phyloP scores from a whole-genome alignment of 1,140 invertebrate genomes.

The Drosophila miranda region DNA sequence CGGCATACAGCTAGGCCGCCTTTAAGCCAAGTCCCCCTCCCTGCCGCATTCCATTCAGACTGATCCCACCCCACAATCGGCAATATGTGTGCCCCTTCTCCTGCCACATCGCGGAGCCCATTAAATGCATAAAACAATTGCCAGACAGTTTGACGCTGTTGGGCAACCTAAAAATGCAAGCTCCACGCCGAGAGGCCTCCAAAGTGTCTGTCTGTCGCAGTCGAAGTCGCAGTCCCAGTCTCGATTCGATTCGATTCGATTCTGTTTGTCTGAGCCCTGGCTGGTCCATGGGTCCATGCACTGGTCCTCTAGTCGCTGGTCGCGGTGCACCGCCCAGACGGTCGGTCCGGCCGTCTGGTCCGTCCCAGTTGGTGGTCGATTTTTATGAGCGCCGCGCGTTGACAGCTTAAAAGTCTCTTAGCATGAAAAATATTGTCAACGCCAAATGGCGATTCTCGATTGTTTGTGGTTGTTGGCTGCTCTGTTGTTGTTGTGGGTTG shows the following conservation, averaged over 20 bases:
- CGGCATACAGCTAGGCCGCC: too few relatives aligned
- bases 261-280: slow-evolving; percentile 3
- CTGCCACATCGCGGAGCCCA: slow-evolving; percentile 27
- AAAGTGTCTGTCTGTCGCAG: background rate
- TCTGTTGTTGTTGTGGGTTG: slow-evolving; percentile 12
- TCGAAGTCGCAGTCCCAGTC: too few relatives aligned
- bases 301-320: slow-evolving; percentile 7
- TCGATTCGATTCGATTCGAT: slow-evolving; percentile 11
- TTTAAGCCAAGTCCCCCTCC: too few relatives aligned
- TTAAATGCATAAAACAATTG: slow-evolving; percentile 77
- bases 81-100: background rate
- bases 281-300: slow-evolving; percentile 7
- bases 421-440: slow-evolving; percentile 77
- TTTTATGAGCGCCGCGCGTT: slow-evolving; percentile 73
- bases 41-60: too few relatives aligned
- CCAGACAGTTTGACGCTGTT: slow-evolving; percentile 75
- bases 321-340: background rate
- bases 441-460: slow-evolving; percentile 45
- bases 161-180: slow-evolving; percentile 47
- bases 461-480: slow-evolving; percentile 15
- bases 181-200: slow-evolving; percentile 2
- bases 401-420: slow-evolving; percentile 80
- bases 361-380: slow-evolving; percentile 64
- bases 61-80: too few relatives aligned
- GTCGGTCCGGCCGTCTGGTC: slow-evolving; percentile 26